Base-by-base conservation (phyloP, 2,888 invertebrate genomes). In the Lithophane leautieri region DNA sequence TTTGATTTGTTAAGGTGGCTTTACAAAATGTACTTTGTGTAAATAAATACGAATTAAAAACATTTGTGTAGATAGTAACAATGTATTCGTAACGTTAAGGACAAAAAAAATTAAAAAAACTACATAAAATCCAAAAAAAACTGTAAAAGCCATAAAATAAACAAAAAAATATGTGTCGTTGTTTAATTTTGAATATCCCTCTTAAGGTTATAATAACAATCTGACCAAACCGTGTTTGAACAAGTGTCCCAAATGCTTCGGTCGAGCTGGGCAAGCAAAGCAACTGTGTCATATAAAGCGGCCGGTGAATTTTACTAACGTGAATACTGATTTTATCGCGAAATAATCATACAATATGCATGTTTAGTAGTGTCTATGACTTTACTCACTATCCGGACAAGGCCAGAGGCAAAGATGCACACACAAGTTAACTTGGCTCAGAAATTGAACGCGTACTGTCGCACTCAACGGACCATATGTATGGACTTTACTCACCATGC, bases 181-280 rank as follows among this genome's bases (percentile, higher is more conserved):
- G 47, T 75, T 73, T 73, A 50, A 73, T 73, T 73, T 73, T 25
- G 14, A 1, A 40, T 12, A 72, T 47, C 56, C 72, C 4, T n/a
- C 34, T 9, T n/a, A 9, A 19, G 16, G 12, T 65, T 44, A 19
- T 19, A 65, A 50, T 44, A 6, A n/a, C n/a, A 56, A 4, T 3
- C 54, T 56, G 11, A 50, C 1, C 7, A 50, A 19, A 19, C 2
- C 7, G 8, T 50, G 50, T 19, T 50, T 19, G 19, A 50, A 56
- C 34, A 19, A 25, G 40, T 44, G 25, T 19, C 12, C 9, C 2
- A 61, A 63, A 40, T 40, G 65, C 47, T 47, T 47, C 40, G 75
- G 6, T 34, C 40, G 12, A 56, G 56, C 47, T 50, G 47, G n/a
- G 56, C 7, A 14, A 40, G 40, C 56, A 40, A 47, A 47, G 54